Conservation (phyloP, 2,113 vertebrate species). For the Dendrocopos noguchii region DNA sequence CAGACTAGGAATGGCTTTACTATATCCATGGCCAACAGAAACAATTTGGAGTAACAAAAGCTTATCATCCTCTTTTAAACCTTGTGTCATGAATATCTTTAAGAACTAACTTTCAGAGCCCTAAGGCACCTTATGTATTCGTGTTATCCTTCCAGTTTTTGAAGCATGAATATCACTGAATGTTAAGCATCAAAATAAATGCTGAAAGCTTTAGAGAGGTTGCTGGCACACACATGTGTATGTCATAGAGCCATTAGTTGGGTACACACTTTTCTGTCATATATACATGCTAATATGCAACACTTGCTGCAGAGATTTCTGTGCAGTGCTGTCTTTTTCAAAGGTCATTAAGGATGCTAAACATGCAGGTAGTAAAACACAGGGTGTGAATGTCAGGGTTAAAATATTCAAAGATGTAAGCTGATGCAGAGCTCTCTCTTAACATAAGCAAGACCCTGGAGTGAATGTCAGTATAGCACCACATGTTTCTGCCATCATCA, state of each 20-base stretch:
- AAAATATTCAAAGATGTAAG: neutral
- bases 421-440: neutral
- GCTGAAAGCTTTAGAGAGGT: neutral
- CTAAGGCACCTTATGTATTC: neutral
- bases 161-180: neutral
- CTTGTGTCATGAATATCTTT: conserved; percentile 3
- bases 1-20: conserved; percentile 5
- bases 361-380: neutral
- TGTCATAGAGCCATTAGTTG: neutral
- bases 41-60: conserved; percentile 27
- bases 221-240: neutral
- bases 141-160: neutral
- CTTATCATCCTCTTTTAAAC: conserved; percentile 1
- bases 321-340: neutral
- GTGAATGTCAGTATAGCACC: neutral
- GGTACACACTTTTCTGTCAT: neutral
- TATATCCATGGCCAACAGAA: neutral
- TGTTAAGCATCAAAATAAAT: neutral
- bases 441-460: neutral
- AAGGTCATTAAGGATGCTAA: neutral
- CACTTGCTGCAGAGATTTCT: neutral
- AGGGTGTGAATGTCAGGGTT: neutral
- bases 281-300: neutral
- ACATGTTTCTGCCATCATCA: neutral
- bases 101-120: neutral